These are phyloP conservation scores for Cerastis leucographa DNA, from an alignment of 2,888 invertebrate species.

Conservation along the genomic window DNA sequence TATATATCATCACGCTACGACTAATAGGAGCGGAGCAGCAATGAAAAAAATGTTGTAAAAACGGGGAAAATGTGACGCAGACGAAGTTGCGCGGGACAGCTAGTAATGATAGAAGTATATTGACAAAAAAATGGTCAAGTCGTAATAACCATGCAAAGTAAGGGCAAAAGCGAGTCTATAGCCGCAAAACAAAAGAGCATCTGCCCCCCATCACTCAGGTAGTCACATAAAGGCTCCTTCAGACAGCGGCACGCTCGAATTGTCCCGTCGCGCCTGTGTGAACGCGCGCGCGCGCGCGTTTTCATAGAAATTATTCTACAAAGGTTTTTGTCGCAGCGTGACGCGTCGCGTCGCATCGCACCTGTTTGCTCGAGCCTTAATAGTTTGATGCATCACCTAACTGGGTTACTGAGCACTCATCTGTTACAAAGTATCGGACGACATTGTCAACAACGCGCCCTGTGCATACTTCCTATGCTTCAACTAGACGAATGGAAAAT, in stretches of 20 bases:
- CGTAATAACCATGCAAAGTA: neutral
- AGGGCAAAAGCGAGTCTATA: neutral
- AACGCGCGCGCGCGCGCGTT: no score
- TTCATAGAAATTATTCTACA: no score
- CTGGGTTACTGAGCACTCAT: constrained; percentile 40
- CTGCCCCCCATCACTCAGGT: neutral
- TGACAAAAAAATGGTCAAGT: neutral
- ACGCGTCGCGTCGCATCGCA: no score
- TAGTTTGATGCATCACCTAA: constrained; percentile 25
- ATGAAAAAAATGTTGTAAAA: no score
- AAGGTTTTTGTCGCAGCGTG: no score
- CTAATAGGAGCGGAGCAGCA: no score
- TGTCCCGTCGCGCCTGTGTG: no score
- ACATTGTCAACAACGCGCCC: constrained; percentile 33
- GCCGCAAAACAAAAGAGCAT: neutral
- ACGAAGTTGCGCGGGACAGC: no score
- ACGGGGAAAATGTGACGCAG: no score
- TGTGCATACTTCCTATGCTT: neutral
- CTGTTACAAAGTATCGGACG: constrained; percentile 25
- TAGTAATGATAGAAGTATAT: neutral
- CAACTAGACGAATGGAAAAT: constrained; percentile 41
- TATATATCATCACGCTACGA: no score
- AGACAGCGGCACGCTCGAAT: no score
- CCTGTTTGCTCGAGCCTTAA: neutral
- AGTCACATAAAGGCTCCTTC: no score